Evolutionary conservation across 2,888 invertebrate species (phyloP).

Genomic region (Euplagia quadripunctaria): DNA sequence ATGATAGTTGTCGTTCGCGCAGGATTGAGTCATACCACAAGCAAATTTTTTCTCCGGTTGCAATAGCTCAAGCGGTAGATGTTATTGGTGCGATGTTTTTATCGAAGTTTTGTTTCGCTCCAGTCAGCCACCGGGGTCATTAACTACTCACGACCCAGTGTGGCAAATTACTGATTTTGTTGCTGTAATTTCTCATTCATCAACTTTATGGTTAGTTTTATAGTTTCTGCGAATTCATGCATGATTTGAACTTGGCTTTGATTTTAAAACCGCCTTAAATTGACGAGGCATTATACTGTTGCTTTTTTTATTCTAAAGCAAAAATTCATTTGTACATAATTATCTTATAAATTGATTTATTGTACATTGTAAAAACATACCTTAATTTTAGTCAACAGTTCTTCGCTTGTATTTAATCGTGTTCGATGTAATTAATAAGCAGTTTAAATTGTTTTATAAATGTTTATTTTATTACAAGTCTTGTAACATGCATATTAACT

Average conservation of each 20-base stretch:
- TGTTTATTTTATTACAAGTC: too few relatives aligned
- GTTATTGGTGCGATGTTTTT: slow-evolving; percentile 60
- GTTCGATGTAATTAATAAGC: not conserved
- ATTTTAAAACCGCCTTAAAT: slow-evolving; percentile 28
- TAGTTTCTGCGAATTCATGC: slow-evolving; percentile 36
- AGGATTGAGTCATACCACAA: slow-evolving; percentile 61
- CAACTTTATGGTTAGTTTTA: slow-evolving; percentile 41
- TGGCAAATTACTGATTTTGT: slow-evolving; percentile 52
- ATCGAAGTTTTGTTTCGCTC: slow-evolving; percentile 66
- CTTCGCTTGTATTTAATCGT: not conserved
- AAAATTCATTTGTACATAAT: not conserved
- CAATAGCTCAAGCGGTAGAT: slow-evolving; percentile 40
- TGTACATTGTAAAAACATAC: too few relatives aligned
- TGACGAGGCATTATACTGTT: slow-evolving; percentile 3
- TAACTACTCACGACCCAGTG: slow-evolving; percentile 51
- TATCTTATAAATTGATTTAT: too few relatives aligned
- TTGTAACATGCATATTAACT: too few relatives aligned
- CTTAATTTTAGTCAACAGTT: not conserved
- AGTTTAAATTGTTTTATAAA: too few relatives aligned
- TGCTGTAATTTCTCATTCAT: slow-evolving; percentile 48
- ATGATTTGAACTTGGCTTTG: slow-evolving; percentile 25
- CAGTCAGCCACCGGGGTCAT: slow-evolving; percentile 60
- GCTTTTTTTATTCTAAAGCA: not conserved
- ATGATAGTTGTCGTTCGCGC: slow-evolving; percentile 49
- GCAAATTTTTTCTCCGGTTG: slow-evolving; percentile 53